Base-by-base conservation (phyloP, 1,140 invertebrate species). In the Drosophila parabipectinata region DNA sequence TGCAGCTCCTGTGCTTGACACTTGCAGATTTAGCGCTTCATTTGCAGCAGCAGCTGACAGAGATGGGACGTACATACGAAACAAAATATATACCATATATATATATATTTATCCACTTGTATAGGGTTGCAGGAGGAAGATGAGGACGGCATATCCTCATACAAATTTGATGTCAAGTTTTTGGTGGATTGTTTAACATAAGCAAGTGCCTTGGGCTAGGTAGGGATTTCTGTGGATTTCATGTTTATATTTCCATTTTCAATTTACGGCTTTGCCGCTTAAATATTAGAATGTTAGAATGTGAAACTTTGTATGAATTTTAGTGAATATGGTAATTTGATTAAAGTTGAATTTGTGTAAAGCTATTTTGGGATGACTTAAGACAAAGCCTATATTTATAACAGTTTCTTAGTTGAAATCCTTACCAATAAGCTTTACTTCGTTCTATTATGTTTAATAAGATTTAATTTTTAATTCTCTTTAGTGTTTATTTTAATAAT, bases 21-120 rank as follows among this genome's bases (percentile, higher is more conserved):
- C 79, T 81, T 77, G 78, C 79, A 75, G 78, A 81, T 81, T 81
- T 81, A 81, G 79, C 57, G 72, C 78, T 81, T 81, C 78, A 77
- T 81, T 81, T 81, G 78, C 78, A 76, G 74, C 72, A 61, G 50
- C 61, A 69, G 32, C 72, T 55, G 60, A 41, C 26, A 45, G 64
- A 34, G 64, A 52, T 68, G 45, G 54, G 37, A 51, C 56, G 39
- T 21, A 72, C 12, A 39, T 21, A 37, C 5, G 7, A 15, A 3
- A 41, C n/a, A 41, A 14, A 55, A 26, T 41, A 14, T 41, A 41
- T n/a, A 41, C 1, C 12, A 5, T 10, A 14, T 10, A 39, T n/a
- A 50, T 10, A 15, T 39, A 54, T 55, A 26, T 41, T 5, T 44
- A 44, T 12, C 9, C 34, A 14, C 39, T 44, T 44, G 34, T 10